Conservation (phyloP, 2,113 vertebrate genomes). For the Carollia perspicillata region DNA sequence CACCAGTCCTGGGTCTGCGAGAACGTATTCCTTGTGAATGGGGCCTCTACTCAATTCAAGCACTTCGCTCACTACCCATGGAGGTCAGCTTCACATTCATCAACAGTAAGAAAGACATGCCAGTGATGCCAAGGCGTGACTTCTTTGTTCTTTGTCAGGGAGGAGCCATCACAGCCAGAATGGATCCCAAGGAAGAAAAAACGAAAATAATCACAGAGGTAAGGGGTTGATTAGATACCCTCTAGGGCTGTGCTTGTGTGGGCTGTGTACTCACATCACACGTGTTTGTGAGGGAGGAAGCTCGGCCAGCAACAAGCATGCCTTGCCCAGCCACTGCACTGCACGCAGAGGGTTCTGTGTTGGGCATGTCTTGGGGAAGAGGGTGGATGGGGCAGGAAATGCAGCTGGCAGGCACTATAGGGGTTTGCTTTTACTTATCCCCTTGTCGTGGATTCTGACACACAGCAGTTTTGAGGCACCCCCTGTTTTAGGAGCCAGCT, state of each 20-base stretch:
- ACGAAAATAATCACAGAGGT: constrained; percentile 71
- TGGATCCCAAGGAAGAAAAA: constrained; percentile 68
- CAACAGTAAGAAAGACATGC: not conserved
- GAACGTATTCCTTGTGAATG: not conserved
- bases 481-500: not conserved
- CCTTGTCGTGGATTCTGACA: not conserved
- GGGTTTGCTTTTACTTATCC: not conserved
- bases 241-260: not conserved
- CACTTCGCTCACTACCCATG: fast-evolving
- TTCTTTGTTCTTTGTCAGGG: not conserved
- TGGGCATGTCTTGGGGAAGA: fast-evolving
- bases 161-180: not conserved
- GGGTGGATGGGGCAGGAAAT: fast-evolving
- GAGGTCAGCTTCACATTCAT: not conserved
- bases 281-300: not conserved
- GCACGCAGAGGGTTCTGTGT: fast-evolving
- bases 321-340: not conserved
- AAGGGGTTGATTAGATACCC: not conserved
- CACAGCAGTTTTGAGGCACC: not conserved
- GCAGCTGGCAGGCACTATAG: fast-evolving
- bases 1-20: not conserved
- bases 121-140: not conserved
- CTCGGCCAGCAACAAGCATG: not conserved
- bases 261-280: fast-evolving
- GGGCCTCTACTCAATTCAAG: not conserved